These are phyloP conservation scores for Cotesia typhae DNA, from an alignment of 1,140 invertebrate species.

Conservation along the genomic window DNA sequence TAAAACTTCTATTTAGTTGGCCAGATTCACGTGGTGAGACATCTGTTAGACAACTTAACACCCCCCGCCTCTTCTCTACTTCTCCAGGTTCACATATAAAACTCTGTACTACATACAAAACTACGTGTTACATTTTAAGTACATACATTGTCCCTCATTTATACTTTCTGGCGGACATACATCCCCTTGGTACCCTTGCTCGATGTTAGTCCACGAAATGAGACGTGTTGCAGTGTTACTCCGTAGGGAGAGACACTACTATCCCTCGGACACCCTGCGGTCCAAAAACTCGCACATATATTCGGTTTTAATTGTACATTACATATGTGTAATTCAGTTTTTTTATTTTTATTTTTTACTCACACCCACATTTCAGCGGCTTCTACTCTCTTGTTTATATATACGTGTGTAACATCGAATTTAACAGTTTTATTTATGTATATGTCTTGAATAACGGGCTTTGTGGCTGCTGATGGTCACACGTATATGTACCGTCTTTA, in stretches of 20 bases:
- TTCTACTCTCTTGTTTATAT: too few relatives aligned
- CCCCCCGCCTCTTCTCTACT: constrained; percentile 43
- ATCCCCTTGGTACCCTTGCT: constrained; percentile 30
- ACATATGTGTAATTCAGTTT: constrained; percentile 2
- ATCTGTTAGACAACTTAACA: constrained; percentile 57
- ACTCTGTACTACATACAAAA: too few relatives aligned
- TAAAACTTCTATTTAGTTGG: constrained; percentile 50
- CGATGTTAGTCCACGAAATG: constrained; percentile 32
- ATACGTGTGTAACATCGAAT: constrained; percentile 4
- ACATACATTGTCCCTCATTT: constrained; percentile 24
- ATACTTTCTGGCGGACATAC: constrained; percentile 6
- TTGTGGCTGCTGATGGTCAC: constrained; percentile 8
- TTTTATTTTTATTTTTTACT: constrained; percentile 21
- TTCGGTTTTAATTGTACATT: not conserved
- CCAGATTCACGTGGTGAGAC: constrained; percentile 56
- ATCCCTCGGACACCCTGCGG: constrained; percentile 46
- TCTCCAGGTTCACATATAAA: not conserved
- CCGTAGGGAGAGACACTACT: constrained; percentile 42
- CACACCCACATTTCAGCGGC: constrained; percentile 23
- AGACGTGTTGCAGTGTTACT: constrained; percentile 42
- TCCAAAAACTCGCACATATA: constrained; percentile 27
- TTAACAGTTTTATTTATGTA: constrained; percentile 32
- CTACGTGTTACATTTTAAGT: too few relatives aligned
- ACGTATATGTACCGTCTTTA: not conserved
- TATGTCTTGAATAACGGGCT: constrained; percentile 4